These are phyloP conservation scores for Coregonus clupeaformis DNA, from an alignment of 2,113 vertebrate genomes.

Conservation along the genomic window DNA sequence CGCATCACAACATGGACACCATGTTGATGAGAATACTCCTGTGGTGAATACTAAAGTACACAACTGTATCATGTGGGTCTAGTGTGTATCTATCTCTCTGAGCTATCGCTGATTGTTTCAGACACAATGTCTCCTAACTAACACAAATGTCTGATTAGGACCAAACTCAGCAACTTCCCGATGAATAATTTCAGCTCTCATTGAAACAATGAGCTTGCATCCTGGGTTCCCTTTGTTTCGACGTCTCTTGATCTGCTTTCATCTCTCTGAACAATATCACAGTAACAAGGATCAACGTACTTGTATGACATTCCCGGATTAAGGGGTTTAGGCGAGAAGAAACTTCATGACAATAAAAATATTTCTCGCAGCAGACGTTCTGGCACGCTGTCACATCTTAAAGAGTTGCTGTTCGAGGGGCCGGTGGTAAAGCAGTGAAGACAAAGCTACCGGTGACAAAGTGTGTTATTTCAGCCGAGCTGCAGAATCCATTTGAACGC, in stretches of 20 bases:
- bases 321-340: conserved; percentile 14
- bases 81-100: no score
- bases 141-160: neutral
- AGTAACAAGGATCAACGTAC: neutral
- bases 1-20: conserved; percentile 31
- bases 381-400: conserved; percentile 23
- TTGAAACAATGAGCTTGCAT: no score
- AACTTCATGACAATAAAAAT: conserved; percentile 25
- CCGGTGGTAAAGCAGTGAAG: conserved; percentile 35
- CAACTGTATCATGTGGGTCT: neutral
- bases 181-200: no score
- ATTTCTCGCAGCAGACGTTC: conserved; percentile 21
- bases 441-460: conserved; percentile 49
- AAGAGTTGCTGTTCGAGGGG: conserved; percentile 29
- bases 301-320: neutral
- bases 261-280: neutral
- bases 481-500: conserved; percentile 62
- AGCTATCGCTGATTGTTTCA: no score
- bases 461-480: conserved; percentile 58
- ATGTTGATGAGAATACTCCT: conserved; percentile 43
- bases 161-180: neutral
- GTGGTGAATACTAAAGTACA: conserved; percentile 13
- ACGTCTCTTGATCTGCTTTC: neutral
- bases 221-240: neutral
- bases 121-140: neutral